Percentiles rank a stretch among this genome's conserved stretches.
Evolutionary conservation across 2,888 invertebrate species (phyloP).

Genomic region (Caenorhabditis sp.): DNA sequence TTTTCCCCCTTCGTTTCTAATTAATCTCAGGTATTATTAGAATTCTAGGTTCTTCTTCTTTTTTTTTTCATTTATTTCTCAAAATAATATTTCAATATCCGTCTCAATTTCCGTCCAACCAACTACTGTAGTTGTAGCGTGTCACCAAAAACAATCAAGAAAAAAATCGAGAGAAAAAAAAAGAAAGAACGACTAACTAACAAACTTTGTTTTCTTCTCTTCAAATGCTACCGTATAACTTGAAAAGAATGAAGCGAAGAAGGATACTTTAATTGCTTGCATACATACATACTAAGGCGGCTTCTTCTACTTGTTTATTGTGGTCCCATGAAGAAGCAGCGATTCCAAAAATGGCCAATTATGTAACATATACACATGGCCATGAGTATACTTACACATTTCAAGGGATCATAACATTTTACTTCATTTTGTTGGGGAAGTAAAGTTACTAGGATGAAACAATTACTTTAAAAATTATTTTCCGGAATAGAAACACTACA

Average conservation of each 20-base stretch:
- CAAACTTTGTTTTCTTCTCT: constrained; percentile 16
- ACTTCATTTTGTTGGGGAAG: no score
- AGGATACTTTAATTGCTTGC: constrained; percentile 39
- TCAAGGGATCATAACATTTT: no score
- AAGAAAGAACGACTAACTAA: constrained; percentile 28
- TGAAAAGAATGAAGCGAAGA: constrained; percentile 2
- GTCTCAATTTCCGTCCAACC: constrained; percentile 4
- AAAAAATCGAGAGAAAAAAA: constrained; percentile 19
- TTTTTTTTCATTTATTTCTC: background rate
- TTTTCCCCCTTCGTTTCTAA: no score
- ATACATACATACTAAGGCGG: constrained; percentile 2
- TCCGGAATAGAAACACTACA: no score
- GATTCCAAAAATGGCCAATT: constrained; percentile 17
- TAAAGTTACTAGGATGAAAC: no score
- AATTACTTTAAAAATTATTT: no score
- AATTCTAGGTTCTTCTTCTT: background rate
- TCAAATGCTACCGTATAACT: background rate
- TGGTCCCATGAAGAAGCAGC: constrained; percentile 9
- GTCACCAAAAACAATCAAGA: constrained; percentile 37
- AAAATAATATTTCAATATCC: constrained; percentile 1
- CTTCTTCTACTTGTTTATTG: constrained; percentile 8
- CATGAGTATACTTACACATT: background rate
- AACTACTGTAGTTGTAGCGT: constrained; percentile 21
- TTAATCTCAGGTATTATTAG: background rate
- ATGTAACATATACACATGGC: constrained; percentile 28